Percentiles rank a stretch among this genome's conserved stretches.
Evolutionary conservation across 2,888 invertebrate genomes (phyloP).

Genomic region (Leptothorax acervorum): DNA sequence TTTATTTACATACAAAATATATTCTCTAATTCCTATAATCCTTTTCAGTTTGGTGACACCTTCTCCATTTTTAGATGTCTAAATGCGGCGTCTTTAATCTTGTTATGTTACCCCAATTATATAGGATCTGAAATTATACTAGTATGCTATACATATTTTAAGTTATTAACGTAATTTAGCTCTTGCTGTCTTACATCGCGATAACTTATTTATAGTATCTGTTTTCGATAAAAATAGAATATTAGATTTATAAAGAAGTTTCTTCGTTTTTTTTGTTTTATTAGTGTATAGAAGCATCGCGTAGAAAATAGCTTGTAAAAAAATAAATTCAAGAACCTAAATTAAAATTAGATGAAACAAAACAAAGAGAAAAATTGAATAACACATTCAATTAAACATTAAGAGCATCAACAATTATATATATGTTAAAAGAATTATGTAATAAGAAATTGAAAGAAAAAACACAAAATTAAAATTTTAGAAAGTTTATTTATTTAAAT

Average conservation of each 20-base stretch:
- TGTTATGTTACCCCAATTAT: not conserved
- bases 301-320: too few species aligned
- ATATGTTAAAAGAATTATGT: not conserved
- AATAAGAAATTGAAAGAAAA: not conserved
- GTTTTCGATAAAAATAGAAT: not conserved
- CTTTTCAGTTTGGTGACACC: not conserved
- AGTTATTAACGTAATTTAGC: not conserved
- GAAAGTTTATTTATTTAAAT: slow-evolving; percentile 12
- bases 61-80: not conserved
- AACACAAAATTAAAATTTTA: not conserved
- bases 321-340: too few species aligned
- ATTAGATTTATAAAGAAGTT: not conserved
- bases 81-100: not conserved
- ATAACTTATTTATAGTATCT: not conserved
- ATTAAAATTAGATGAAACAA: too few species aligned
- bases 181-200: not conserved
- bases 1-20: slow-evolving; percentile 79
- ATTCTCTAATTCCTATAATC: not conserved
- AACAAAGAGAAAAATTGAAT: too few species aligned
- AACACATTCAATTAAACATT: too few species aligned
- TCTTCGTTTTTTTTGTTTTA: not conserved
- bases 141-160: not conserved
- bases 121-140: not conserved
- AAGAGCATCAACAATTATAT: too few species aligned
- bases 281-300: not conserved